Conservation (phyloP, 2,113 vertebrate species). For the Mormoops blainvillei region DNA sequence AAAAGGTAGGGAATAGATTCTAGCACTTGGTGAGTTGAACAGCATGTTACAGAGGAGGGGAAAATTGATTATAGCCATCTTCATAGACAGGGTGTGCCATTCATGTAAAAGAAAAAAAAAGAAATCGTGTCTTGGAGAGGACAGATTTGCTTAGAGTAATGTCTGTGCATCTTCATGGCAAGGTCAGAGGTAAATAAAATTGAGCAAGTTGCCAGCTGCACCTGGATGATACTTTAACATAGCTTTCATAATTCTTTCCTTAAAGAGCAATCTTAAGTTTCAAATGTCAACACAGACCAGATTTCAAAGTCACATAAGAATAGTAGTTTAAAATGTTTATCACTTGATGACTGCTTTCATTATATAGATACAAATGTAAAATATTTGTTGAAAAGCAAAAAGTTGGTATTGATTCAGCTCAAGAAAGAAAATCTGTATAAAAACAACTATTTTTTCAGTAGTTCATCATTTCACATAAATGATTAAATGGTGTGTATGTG, state of each 20-base stretch:
- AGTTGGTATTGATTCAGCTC: not conserved
- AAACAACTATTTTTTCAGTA: not conserved
- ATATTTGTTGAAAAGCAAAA: not conserved
- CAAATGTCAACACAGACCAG: not conserved
- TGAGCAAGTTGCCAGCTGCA: not conserved
- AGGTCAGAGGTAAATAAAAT: not conserved
- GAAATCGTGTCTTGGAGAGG: not conserved
- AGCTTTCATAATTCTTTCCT: not conserved
- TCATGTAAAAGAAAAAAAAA: not conserved
- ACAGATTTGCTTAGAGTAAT: not conserved
- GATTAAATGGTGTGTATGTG: not conserved
- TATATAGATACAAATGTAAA: not conserved
- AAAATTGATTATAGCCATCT: not conserved
- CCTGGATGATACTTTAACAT: not conserved
- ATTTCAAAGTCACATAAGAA: not conserved
- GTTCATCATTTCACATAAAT: not conserved
- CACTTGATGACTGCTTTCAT: not conserved
- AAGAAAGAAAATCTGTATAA: not conserved
- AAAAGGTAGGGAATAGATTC: not conserved
- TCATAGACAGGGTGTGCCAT: not conserved
- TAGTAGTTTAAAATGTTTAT: not conserved
- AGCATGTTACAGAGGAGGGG: not conserved
- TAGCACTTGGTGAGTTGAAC: not conserved
- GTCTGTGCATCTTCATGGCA: not conserved
- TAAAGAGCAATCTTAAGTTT: slow-evolving; percentile 27